phyloP scores from a whole-genome alignment of 2,113 vertebrate genomes.

The Heterochromis multidens region DNA sequence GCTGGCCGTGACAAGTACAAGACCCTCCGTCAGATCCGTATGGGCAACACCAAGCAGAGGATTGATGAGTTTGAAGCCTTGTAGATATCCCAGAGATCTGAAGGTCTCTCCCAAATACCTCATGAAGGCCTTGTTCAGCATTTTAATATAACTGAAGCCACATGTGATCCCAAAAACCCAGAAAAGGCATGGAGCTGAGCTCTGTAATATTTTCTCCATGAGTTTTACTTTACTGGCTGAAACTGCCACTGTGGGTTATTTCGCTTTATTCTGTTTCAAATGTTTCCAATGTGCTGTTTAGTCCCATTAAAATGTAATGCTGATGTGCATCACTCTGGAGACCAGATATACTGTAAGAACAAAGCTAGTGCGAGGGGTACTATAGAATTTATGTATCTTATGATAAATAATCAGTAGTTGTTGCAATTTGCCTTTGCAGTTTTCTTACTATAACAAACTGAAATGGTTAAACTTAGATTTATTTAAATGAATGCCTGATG shows the following conservation, averaged over 20 bases:
- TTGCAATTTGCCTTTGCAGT: neutral
- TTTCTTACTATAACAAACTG: neutral
- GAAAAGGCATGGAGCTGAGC: neutral
- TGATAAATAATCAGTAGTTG: neutral
- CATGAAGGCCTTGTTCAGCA: neutral
- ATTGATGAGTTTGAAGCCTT: slow-evolving; percentile 96
- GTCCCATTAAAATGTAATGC: neutral
- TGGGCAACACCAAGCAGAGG: slow-evolving; percentile 98
- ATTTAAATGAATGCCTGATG: neutral
- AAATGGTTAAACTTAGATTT: neutral
- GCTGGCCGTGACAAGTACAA: slow-evolving; percentile 98
- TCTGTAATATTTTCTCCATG: neutral
- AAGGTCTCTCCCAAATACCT: slow-evolving; percentile 19
- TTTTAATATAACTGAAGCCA: slow-evolving; percentile 5
- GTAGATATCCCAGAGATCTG: slow-evolving; percentile 67
- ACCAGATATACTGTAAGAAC: neutral
- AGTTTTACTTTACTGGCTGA: slow-evolving; percentile 4
- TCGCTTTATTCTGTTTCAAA: neutral
- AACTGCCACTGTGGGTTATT: neutral
- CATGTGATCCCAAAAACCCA: neutral
- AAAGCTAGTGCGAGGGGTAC: neutral
- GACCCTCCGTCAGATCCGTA: slow-evolving; percentile 93
- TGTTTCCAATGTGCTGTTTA: slow-evolving; percentile 1
- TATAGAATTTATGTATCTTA: neutral
- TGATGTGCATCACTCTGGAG: slow-evolving; percentile 18